These are phyloP conservation scores for Dryoscopus gambensis DNA, from an alignment of 2,113 vertebrate species.

Conservation along the genomic window DNA sequence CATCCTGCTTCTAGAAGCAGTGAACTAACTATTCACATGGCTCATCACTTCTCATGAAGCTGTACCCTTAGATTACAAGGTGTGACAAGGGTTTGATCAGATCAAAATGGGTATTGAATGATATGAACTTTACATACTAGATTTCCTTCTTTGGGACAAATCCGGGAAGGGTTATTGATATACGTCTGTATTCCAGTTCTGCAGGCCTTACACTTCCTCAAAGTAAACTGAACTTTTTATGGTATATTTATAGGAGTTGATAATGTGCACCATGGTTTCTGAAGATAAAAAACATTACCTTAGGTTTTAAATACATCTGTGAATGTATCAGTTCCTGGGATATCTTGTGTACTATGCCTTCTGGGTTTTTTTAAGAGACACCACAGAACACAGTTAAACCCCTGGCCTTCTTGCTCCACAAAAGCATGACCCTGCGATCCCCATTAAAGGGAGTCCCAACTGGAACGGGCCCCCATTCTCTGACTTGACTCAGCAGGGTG, in stretches of 20 bases:
- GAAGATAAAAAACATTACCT: neutral
- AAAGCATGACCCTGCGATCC: neutral
- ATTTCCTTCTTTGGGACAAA: neutral
- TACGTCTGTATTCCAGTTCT: neutral
- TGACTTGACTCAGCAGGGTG: neutral
- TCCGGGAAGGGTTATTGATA: neutral
- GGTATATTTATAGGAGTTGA: neutral
- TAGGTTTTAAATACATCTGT: neutral
- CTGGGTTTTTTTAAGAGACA: neutral
- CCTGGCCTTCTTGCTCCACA: neutral
- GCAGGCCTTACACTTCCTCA: neutral
- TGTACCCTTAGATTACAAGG: neutral
- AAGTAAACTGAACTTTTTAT: neutral
- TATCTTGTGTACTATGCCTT: neutral
- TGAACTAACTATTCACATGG: neutral
- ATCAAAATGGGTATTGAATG: neutral
- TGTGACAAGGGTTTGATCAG: neutral
- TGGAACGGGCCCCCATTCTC: neutral
- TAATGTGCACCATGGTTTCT: neutral
- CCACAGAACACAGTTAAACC: neutral
- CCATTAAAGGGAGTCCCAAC: neutral
- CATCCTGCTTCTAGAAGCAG: neutral
- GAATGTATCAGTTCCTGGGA: neutral
- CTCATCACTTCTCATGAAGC: neutral
- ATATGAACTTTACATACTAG: neutral